A percentile compares a stretch with the other conserved stretches of the same genome.
Conservation (phyloP, 2,113 vertebrate genomes). For the Thunnus thynnus region DNA sequence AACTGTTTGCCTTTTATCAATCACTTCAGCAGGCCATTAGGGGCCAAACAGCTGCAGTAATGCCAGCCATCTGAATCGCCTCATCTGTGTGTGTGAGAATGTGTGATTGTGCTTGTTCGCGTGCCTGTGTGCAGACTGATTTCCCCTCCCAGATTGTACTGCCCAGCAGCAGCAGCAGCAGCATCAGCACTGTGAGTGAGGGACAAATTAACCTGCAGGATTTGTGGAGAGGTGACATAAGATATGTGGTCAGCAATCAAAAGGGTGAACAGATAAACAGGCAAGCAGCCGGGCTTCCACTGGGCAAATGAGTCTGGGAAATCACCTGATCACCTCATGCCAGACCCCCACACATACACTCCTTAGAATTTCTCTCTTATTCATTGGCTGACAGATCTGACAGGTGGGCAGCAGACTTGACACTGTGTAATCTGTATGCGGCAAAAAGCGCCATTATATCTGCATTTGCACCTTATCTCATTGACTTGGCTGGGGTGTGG, state of each 20-base stretch:
- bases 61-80: conserved; percentile 67
- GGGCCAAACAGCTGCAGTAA: conserved; percentile 71
- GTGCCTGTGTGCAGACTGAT: conserved; percentile 38
- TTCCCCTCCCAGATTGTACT: conserved; percentile 36
- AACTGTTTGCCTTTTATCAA: conserved; percentile 82
- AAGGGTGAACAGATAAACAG: conserved; percentile 75
- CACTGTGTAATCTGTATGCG: conserved; percentile 66
- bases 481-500: conserved; percentile 62
- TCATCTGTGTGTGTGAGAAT: conserved; percentile 62
- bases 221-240: conserved; percentile 63
- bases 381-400: conserved; percentile 57
- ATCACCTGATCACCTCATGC: conserved; percentile 64
- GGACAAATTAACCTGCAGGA: conserved; percentile 76
- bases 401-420: conserved; percentile 66
- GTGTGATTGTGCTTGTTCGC: conserved; percentile 48
- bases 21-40: conserved; percentile 78
- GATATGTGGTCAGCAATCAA: conserved; percentile 74
- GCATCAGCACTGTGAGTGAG: conserved; percentile 4
- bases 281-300: conserved; percentile 67
- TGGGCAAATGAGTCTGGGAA: conserved; percentile 68
- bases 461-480: conserved; percentile 75
- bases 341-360: not conserved
- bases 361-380: conserved; percentile 24
- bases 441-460: conserved; percentile 67
- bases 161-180: conserved; percentile 30